Conservation (phyloP, 2,113 vertebrate species). For the Mus musculus region GRCm39 chr11:72518501-72519000, state of each 20-base stretch:
- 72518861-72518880: no score
- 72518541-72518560: not conserved
- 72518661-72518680: not conserved
- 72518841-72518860: not conserved
- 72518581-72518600: not conserved
- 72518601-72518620: not conserved
- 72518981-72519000: no score
- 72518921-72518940: no score
- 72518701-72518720: not conserved
- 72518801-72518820: not conserved
- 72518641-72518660: not conserved
- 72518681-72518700: not conserved
- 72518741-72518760: not conserved
- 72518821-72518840: not conserved
- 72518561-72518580: not conserved
- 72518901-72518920: no score
- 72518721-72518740: not conserved
- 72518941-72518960: no score
- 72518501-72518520: not conserved
- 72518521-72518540: not conserved
- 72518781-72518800: not conserved
- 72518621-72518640: not conserved
- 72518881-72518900: no score
- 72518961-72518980: no score
- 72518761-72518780: not conserved